Evolutionary conservation across 2,888 invertebrate species (phyloP).

Genomic region (Achlya flavicornis): DNA sequence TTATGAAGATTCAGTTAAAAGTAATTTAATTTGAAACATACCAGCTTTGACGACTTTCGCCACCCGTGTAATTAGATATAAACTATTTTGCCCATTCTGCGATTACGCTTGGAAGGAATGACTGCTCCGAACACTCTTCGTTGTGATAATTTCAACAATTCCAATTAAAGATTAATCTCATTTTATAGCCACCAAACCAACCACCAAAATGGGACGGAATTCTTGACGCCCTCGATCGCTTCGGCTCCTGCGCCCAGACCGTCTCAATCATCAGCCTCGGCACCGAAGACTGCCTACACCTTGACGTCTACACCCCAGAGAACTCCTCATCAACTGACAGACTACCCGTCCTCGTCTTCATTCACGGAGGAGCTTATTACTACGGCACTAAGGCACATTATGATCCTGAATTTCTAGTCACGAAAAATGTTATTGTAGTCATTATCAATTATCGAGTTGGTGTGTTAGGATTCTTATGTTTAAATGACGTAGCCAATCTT

Average conservation of each 20-base stretch:
- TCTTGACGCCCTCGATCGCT: slow-evolving; percentile 55
- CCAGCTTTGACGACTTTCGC: not conserved
- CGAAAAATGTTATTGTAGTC: slow-evolving; percentile 62
- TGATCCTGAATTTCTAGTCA: slow-evolving; percentile 71
- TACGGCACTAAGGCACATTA: slow-evolving; percentile 73
- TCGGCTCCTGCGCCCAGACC: slow-evolving; percentile 61
- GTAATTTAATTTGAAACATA: too few species aligned
- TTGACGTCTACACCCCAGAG: slow-evolving; percentile 67
- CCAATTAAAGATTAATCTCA: not conserved
- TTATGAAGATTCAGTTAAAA: too few species aligned
- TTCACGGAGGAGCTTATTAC: slow-evolving; percentile 75
- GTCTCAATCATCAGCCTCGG: slow-evolving; percentile 54
- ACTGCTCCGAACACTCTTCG: too few species aligned
- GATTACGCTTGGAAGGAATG: too few species aligned
- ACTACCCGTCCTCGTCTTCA: slow-evolving; percentile 69
- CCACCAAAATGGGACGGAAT: slow-evolving; percentile 61
- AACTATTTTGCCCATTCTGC: too few species aligned
- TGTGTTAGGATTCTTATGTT: slow-evolving; percentile 69
- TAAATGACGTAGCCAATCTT: slow-evolving; percentile 66
- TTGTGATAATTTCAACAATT: too few species aligned
- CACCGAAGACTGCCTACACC: slow-evolving; percentile 65
- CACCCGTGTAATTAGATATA: not conserved
- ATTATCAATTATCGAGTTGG: slow-evolving; percentile 72
- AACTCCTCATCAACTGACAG: slow-evolving; percentile 29
- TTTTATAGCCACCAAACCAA: slow-evolving; percentile 55